Conservation (phyloP, 2,888 invertebrate species). For the Andricus quercusramuli region DNA sequence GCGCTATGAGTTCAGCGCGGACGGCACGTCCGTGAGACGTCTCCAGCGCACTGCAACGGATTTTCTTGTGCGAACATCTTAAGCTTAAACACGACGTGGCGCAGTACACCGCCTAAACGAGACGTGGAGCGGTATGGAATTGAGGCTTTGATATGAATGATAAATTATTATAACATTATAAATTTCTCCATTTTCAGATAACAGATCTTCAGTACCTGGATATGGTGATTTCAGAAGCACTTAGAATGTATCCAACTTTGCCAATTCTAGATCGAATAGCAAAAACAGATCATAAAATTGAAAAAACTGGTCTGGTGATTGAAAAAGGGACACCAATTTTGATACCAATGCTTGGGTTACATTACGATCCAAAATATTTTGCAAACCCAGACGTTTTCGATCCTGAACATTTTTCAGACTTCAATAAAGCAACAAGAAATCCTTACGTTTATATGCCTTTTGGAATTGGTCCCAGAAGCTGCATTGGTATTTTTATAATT, state of each 20-base stretch:
- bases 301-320: slow-evolving; percentile 58
- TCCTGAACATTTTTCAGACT: slow-evolving; percentile 75
- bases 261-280: slow-evolving; percentile 66
- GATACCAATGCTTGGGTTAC: slow-evolving; percentile 73
- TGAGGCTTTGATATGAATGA: too few species aligned
- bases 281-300: slow-evolving; percentile 65
- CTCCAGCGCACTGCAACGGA: too few species aligned
- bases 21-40: too few species aligned
- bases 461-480: slow-evolving; percentile 73
- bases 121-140: too few species aligned
- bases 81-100: too few species aligned
- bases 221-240: slow-evolving; percentile 72
- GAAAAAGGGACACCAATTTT: slow-evolving; percentile 58
- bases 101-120: too few species aligned
- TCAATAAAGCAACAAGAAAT: slow-evolving; percentile 68
- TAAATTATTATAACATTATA: too few species aligned
- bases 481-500: slow-evolving; percentile 66
- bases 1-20: too few species aligned
- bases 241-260: slow-evolving; percentile 76
- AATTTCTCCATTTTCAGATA: slow-evolving; percentile 45
- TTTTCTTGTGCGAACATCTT: too few species aligned
- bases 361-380: slow-evolving; percentile 74
- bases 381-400: slow-evolving; percentile 76
- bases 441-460: slow-evolving; percentile 71
- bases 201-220: slow-evolving; percentile 66